phyloP scores from a whole-genome alignment of 2,888 invertebrate species.

The Athalia rosae region DNA sequence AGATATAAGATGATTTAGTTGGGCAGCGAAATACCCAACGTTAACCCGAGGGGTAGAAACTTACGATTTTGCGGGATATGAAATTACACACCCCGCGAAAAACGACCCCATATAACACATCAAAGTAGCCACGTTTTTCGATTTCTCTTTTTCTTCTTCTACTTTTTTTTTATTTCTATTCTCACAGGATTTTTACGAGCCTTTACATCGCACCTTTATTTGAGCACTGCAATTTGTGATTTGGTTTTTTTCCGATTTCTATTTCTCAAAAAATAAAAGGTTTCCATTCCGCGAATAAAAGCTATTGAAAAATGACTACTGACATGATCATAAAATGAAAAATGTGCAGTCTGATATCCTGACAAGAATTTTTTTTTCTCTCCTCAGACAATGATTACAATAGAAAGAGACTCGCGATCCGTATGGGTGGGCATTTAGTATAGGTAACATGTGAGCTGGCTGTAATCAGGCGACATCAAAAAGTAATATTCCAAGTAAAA shows the following conservation, averaged over 20 bases:
- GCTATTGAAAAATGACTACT: too few relatives aligned
- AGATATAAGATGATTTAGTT: constrained; percentile 15
- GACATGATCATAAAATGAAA: background rate
- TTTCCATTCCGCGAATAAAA: too few relatives aligned
- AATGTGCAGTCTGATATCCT: background rate
- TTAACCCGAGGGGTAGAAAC: background rate
- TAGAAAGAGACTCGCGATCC: background rate
- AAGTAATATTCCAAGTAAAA: constrained; percentile 39
- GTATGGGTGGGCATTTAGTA: background rate
- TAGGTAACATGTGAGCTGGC: too few relatives aligned
- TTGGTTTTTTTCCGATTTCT: too few relatives aligned
- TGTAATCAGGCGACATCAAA: constrained; percentile 31
- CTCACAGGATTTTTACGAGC: background rate
- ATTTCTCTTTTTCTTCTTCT: background rate
- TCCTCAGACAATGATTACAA: background rate
- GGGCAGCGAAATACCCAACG: constrained; percentile 11
- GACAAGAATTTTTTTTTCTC: background rate
- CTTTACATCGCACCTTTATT: too few relatives aligned
- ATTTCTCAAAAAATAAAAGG: too few relatives aligned
- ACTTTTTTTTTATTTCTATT: background rate
- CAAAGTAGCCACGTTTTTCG: background rate
- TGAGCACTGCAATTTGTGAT: too few relatives aligned
- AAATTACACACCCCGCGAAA: constrained; percentile 12
- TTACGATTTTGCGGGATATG: background rate
- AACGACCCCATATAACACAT: background rate